Conservation (phyloP, 2,797 vertebrate genomes). For the Ceryle rudis region DNA sequence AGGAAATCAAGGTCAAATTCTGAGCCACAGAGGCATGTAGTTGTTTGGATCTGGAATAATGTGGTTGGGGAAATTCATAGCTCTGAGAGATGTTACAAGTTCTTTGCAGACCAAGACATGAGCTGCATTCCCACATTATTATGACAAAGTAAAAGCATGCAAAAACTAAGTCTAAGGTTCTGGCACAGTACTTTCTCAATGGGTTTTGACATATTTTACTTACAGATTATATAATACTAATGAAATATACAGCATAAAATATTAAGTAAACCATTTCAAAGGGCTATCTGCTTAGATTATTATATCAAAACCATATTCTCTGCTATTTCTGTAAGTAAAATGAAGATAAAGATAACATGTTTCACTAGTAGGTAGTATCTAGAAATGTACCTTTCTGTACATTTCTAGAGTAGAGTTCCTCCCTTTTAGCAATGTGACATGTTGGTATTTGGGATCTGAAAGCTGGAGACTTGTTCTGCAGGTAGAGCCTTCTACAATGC, state of each 20-base stretch:
- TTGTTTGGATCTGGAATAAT: not conserved
- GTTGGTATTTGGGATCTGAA: not conserved
- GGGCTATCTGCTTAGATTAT: not conserved
- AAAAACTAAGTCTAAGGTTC: not conserved
- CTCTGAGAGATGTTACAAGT: not conserved
- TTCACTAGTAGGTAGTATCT: not conserved
- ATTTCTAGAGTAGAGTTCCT: not conserved
- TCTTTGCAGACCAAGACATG: not conserved
- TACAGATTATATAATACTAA: not conserved
- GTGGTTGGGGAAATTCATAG: not conserved
- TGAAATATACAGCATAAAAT: not conserved
- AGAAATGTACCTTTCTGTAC: not conserved
- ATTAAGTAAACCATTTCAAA: not conserved
- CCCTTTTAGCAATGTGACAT: not conserved
- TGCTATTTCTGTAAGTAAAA: not conserved
- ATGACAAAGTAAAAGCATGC: not conserved
- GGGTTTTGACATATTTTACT: not conserved
- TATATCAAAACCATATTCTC: not conserved
- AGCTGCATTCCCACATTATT: fast-evolving
- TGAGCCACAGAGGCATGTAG: not conserved
- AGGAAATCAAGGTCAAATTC: not conserved
- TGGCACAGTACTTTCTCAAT: not conserved
- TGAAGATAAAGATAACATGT: not conserved
- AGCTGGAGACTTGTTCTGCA: not conserved
- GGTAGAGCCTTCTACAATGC: fast-evolving